These are phyloP conservation scores for Papilio machaon DNA, from an alignment of 1,140 invertebrate species.

Conservation along the genomic window DNA sequence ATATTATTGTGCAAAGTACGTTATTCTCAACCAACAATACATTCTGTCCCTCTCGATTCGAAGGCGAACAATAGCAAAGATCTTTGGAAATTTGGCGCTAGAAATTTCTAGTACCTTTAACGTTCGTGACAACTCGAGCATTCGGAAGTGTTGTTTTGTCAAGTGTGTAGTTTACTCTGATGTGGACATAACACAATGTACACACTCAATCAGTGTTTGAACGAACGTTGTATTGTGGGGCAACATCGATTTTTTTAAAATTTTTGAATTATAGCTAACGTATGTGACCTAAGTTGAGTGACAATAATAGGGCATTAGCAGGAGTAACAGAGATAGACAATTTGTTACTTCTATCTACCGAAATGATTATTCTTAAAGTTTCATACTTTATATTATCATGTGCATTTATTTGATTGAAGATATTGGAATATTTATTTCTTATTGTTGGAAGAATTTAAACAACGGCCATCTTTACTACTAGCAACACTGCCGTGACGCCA, in stretches of 20 bases:
- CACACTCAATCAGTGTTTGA: slow-evolving; percentile 12
- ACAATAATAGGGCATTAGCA: no score
- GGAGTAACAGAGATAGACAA: no score
- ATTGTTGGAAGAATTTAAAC: no score
- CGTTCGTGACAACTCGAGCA: not conserved
- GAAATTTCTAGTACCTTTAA: slow-evolving; percentile 8
- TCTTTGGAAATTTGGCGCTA: not conserved
- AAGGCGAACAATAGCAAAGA: not conserved
- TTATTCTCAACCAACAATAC: not conserved
- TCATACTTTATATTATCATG: no score
- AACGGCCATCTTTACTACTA: no score
- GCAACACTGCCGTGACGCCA: no score
- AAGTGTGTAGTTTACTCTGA: slow-evolving; percentile 32
- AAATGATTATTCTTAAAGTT: no score
- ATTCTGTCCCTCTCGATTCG: slow-evolving; percentile 8
- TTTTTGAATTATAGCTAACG: not conserved
- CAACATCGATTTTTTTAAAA: not conserved
- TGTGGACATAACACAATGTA: slow-evolving; percentile 19
- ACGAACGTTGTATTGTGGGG: not conserved
- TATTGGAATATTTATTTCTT: not conserved
- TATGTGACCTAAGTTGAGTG: no score
- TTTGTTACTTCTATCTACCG: no score
- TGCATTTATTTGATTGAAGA: not conserved
- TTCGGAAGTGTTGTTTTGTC: slow-evolving; percentile 23
- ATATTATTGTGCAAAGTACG: slow-evolving; percentile 1